phyloP scores from a whole-genome alignment of 1,140 invertebrate genomes.

The Pseudomyrmex pallidus region DNA sequence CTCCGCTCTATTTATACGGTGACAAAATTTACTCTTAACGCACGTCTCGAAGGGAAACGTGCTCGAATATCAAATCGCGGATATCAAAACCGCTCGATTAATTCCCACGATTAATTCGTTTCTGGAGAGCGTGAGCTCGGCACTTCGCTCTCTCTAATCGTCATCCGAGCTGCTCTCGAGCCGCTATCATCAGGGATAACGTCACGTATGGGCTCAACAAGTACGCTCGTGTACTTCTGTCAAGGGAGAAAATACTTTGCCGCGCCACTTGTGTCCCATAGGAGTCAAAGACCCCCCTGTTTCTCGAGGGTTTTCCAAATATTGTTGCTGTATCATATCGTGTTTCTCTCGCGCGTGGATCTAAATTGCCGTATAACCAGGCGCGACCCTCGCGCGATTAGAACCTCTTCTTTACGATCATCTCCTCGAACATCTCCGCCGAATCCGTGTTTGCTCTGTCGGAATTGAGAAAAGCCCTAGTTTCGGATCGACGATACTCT shows the following conservation, averaged over 20 bases:
- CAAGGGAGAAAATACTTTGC: constrained; percentile 60
- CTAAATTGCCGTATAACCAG: constrained; percentile 71
- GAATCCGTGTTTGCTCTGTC: constrained; percentile 71
- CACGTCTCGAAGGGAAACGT: no score
- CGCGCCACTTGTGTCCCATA: constrained; percentile 70
- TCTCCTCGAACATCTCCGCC: constrained; percentile 49
- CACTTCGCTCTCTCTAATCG: constrained; percentile 61
- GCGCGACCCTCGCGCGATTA: constrained; percentile 69
- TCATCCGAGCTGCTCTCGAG: constrained; percentile 63
- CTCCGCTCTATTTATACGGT: no score
- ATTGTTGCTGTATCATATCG: constrained; percentile 76
- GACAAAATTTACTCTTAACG: no score
- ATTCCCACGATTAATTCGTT: constrained; percentile 52
- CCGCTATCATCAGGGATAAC: constrained; percentile 72
- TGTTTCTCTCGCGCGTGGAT: constrained; percentile 47
- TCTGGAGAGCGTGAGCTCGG: constrained; percentile 14
- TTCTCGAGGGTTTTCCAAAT: constrained; percentile 77
- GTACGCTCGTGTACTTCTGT: constrained; percentile 66
- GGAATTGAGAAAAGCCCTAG: constrained; percentile 72
- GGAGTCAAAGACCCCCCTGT: constrained; percentile 74
- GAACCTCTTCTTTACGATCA: constrained; percentile 74
- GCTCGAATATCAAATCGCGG: no score
- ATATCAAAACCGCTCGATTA: no score
- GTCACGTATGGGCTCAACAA: constrained; percentile 67
- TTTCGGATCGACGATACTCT: constrained; percentile 40